Evolutionary conservation across 2,888 invertebrate species (phyloP), one percentile per base, ranked within the genome.

Genomic region (Nomada hirtipes): DNA sequence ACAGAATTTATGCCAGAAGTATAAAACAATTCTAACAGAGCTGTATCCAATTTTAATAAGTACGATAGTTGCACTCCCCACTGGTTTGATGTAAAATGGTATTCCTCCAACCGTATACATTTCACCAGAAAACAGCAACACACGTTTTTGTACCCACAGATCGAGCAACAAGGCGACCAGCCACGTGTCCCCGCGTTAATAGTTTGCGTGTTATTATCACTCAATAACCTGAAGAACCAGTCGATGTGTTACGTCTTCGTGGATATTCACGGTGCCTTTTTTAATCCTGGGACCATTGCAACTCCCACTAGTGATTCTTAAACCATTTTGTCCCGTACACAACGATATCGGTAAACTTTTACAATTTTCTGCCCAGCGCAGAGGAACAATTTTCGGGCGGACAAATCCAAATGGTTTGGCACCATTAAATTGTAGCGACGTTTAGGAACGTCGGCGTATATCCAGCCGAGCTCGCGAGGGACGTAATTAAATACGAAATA

Each of bases 151-250:
- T 53, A 63, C 57, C 36, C 68, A 20, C 63, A 26, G 47, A 61
- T 73, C 70, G 71, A 75, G 76, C 73, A 82, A 79, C 63, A 68
- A 52, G 69, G 71, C 29, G 71, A 59, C 59, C 36, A 63, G 70
- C 72, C 79, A 70, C 79, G 79, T 79, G 73, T 76, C 76, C n/a
- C 4, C 20, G 47, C 64, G 74, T 76, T 81, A 81, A 83, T 76
- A 78, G 82, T 84, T 86, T 85, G 87, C 86, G 90, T 91, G 91
- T 91, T 91, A 91, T 92, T 91, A 91, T 91, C 90, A 89, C 79
- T 44, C 75, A 67, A 76, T 57, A 10, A 10, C 53, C 11, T 20
- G 36, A 20, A 53, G 53, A 1, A 20, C 53, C 11, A n/a, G 9
- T 70, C 78, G 59, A 79, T 77, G 83, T 61, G 85, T 88, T 90